These are phyloP conservation scores for Apamea monoglypha DNA, from an alignment of 2,888 invertebrate genomes.

Conservation along the genomic window DNA sequence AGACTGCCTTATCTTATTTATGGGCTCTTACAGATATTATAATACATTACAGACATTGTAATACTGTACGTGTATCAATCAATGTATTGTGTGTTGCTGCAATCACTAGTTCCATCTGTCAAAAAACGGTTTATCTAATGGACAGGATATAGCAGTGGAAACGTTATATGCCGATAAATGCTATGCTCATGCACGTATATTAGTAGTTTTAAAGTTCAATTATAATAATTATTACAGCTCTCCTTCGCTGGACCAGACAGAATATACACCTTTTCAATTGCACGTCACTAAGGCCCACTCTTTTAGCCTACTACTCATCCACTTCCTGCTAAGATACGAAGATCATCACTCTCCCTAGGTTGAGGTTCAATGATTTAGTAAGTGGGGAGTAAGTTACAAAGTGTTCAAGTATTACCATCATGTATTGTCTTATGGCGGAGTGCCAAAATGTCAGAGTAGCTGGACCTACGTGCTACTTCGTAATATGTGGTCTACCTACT, in stretches of 20 bases:
- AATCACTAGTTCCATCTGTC: too few species aligned
- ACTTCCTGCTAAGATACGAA: not conserved
- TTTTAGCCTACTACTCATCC: not conserved
- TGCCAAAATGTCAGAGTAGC: slow-evolving; percentile 37
- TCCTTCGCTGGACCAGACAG: not conserved
- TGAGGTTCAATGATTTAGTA: not conserved
- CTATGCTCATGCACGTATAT: not conserved
- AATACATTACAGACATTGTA: too few species aligned
- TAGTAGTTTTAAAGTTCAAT: not conserved
- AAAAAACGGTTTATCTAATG: too few species aligned
- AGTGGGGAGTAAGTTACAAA: not conserved
- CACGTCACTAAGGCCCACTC: too few species aligned
- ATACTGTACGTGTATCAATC: too few species aligned
- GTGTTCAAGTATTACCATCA: slow-evolving; percentile 10
- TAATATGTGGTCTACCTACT: slow-evolving; percentile 21
- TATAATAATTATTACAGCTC: not conserved
- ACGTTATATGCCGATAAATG: not conserved
- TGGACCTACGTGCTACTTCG: slow-evolving; percentile 22
- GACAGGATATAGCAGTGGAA: too few species aligned
- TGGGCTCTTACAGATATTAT: too few species aligned
- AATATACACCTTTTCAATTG: too few species aligned
- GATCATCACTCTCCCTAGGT: not conserved
- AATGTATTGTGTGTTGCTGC: too few species aligned
- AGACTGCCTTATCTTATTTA: too few species aligned
- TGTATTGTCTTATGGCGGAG: slow-evolving; percentile 17